Conservation (phyloP, 2,113 vertebrate genomes). For the Antechinus flavipes region DNA sequence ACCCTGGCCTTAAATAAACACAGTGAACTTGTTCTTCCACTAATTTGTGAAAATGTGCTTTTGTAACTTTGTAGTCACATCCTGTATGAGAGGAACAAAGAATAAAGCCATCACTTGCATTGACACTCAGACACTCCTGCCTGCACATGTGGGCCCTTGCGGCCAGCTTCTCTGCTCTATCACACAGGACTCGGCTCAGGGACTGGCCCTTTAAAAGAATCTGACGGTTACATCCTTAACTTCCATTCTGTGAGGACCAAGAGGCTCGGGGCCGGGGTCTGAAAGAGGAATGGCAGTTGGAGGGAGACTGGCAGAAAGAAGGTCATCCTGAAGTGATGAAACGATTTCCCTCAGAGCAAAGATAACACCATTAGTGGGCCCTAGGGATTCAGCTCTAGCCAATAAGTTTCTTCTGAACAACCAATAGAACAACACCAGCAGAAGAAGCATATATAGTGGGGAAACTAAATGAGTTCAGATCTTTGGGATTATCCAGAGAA, state of each 20-base stretch:
- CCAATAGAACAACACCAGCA: neutral
- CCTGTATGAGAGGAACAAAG: neutral
- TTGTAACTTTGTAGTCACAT: neutral
- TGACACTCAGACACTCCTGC: neutral
- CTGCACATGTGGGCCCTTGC: neutral
- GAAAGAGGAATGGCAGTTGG: neutral
- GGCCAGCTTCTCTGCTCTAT: neutral
- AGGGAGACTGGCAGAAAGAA: neutral
- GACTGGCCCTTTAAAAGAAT: conserved; percentile 1
- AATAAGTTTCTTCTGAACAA: neutral
- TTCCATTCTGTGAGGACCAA: neutral
- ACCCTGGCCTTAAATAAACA: neutral
- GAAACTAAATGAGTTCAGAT: neutral
- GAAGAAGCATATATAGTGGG: neutral
- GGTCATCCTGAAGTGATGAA: neutral
- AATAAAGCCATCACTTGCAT: neutral
- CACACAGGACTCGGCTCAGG: neutral
- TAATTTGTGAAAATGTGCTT: neutral
- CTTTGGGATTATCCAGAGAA: neutral
- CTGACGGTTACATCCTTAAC: neutral
- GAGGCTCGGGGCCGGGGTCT: neutral
- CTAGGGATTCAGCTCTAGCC: neutral
- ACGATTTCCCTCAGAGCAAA: neutral
- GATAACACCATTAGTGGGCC: neutral
- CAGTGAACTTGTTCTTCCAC: neutral